A percentile compares a stretch with the other conserved stretches of the same genome.
phyloP scores from a whole-genome alignment of 2,113 vertebrate species.

The Catagonus wagneri region DNA sequence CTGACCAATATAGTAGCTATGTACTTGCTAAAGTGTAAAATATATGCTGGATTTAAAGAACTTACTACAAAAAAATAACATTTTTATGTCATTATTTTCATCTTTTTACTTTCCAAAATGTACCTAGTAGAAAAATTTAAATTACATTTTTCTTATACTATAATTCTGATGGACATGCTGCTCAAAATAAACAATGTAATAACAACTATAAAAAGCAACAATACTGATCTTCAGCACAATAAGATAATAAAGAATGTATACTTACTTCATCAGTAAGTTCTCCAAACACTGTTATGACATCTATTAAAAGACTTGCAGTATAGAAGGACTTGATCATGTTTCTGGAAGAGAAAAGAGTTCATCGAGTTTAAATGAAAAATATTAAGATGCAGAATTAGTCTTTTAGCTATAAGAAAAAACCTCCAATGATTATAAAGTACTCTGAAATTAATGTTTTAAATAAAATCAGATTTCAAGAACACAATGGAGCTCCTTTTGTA shows the following conservation, averaged over 20 bases:
- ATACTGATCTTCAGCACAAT: not conserved
- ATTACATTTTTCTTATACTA: not conserved
- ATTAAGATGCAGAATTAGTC: conserved; percentile 5
- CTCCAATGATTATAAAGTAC: not conserved
- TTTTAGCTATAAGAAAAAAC: not conserved
- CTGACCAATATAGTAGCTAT: not conserved
- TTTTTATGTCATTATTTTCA: not conserved
- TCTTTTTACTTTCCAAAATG: conserved; percentile 45
- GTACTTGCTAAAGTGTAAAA: not conserved
- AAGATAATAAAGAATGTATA: conserved; percentile 56
- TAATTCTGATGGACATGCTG: not conserved
- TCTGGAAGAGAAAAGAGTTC: conserved; percentile 86
- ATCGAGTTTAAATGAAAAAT: conserved; percentile 59
- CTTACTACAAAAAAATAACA: not conserved
- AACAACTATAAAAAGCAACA: not conserved
- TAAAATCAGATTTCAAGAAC: conserved; percentile 40
- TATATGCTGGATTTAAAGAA: not conserved
- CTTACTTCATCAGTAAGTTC: conserved; percentile 98
- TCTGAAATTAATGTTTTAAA: conserved; percentile 51
- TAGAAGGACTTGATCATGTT: conserved; percentile 99
- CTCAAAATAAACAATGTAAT: conserved; percentile 1
- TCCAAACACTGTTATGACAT: conserved; percentile 96
- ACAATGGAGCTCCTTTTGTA: not conserved
- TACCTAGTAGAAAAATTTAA: not conserved
- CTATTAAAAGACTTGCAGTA: conserved; percentile 96